Conservation (phyloP, 2,113 vertebrate species). For the Podarcis muralis region DNA sequence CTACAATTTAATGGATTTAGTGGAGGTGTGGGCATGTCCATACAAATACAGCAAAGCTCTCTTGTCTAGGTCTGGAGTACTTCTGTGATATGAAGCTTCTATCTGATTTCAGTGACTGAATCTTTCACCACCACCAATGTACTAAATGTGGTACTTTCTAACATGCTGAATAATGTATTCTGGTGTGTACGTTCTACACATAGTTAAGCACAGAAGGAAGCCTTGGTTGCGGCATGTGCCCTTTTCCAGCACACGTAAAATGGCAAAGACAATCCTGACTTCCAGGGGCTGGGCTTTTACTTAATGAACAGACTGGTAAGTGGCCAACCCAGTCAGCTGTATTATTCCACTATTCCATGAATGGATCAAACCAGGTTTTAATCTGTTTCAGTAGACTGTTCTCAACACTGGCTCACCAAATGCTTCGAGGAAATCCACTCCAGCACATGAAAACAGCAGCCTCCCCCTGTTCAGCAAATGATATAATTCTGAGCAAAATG, state of each 20-base stretch:
- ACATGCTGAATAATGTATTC: not conserved
- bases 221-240: not conserved
- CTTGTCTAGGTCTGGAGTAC: not conserved
- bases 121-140: too few relatives aligned
- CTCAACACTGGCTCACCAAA: too few relatives aligned
- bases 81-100: not conserved
- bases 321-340: too few relatives aligned
- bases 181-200: not conserved
- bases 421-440: too few relatives aligned
- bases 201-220: not conserved
- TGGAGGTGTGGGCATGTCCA: not conserved
- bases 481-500: too few relatives aligned
- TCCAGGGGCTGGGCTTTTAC: not conserved
- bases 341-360: too few relatives aligned
- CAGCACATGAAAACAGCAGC: too few relatives aligned
- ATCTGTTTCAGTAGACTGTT: too few relatives aligned
- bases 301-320: not conserved
- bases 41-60: not conserved
- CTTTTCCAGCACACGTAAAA: not conserved
- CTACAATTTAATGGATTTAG: not conserved
- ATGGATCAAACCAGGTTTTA: too few relatives aligned
- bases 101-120: not conserved
- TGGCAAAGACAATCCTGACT: not conserved
- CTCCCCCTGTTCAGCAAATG: too few relatives aligned
- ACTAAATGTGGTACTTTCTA: not conserved